Percentiles rank a stretch among this genome's conserved stretches.
Evolutionary conservation across 2,113 vertebrate species (phyloP).

Genomic region (Empidonax alnorum): DNA sequence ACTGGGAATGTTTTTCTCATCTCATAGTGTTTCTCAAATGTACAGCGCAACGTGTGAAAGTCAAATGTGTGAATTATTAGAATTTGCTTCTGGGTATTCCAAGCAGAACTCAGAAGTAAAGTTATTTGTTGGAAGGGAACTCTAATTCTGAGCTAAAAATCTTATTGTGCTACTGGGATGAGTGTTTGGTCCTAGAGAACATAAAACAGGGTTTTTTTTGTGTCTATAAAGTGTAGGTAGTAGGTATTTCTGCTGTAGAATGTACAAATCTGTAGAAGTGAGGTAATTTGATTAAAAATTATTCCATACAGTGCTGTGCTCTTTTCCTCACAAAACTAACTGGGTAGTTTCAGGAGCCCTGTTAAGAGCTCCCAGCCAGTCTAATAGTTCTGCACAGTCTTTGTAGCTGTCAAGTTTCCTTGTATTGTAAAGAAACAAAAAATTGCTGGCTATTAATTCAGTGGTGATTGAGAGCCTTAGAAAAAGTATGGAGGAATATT

Average conservation of each 20-base stretch:
- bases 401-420: not conserved
- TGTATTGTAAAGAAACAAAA: not conserved
- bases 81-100: not conserved
- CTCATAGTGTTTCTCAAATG: not conserved
- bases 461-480: not conserved
- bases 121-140: not conserved
- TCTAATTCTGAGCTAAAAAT: not conserved
- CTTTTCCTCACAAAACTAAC: not conserved
- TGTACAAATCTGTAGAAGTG: not conserved
- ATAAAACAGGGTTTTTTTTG: not conserved
- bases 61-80: not conserved
- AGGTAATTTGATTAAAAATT: not conserved
- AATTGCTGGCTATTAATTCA: not conserved
- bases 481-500: not conserved
- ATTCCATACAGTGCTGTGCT: not conserved
- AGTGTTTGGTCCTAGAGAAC: not conserved
- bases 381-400: not conserved
- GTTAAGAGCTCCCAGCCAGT: not conserved
- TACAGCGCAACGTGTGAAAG: accelerated
- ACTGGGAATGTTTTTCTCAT: not conserved
- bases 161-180: not conserved
- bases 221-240: not conserved
- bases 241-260: not conserved
- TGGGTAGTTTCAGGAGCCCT: not conserved
- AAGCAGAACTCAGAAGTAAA: not conserved